Conservation (phyloP, 2,888 invertebrate genomes). For the Empis livida region DNA sequence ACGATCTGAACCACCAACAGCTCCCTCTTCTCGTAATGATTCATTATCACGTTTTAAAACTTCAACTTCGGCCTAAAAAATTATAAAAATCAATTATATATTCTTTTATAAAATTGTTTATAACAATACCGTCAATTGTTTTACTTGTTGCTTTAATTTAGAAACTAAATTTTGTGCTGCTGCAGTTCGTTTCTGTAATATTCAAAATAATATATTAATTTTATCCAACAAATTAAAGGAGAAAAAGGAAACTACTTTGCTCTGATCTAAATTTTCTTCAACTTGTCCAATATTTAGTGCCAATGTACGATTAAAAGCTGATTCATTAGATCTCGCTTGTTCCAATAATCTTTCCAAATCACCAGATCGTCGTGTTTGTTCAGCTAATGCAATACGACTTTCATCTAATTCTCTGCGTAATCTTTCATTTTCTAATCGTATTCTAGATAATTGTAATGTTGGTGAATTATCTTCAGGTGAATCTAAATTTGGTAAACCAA, state of each 20-base stretch:
- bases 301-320: slow-evolving; percentile 40
- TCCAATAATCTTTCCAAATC: slow-evolving; percentile 42
- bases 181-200: slow-evolving; percentile 44
- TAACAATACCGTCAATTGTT: slow-evolving; percentile 46
- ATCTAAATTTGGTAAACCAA: slow-evolving; percentile 29
- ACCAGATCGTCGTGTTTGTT: slow-evolving; percentile 40
- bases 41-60: slow-evolving; percentile 41
- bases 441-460: slow-evolving; percentile 22
- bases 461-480: slow-evolving; percentile 31
- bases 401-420: slow-evolving; percentile 44
- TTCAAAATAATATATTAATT: not conserved
- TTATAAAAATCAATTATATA: not conserved
- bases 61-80: slow-evolving; percentile 37
- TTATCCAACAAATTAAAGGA: not conserved
- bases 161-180: slow-evolving; percentile 49
- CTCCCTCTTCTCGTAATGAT: slow-evolving; percentile 38
- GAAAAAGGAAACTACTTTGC: slow-evolving; percentile 33
- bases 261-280: slow-evolving; percentile 45
- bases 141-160: slow-evolving; percentile 56
- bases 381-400: slow-evolving; percentile 39
- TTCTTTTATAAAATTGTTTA: not conserved
- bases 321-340: slow-evolving; percentile 38
- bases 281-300: slow-evolving; percentile 45
- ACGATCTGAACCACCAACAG: slow-evolving; percentile 33
- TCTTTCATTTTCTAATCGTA: slow-evolving; percentile 33